Base-by-base conservation (phyloP, 2,888 invertebrate species). In the Agonopterix subpropinquella region DNA sequence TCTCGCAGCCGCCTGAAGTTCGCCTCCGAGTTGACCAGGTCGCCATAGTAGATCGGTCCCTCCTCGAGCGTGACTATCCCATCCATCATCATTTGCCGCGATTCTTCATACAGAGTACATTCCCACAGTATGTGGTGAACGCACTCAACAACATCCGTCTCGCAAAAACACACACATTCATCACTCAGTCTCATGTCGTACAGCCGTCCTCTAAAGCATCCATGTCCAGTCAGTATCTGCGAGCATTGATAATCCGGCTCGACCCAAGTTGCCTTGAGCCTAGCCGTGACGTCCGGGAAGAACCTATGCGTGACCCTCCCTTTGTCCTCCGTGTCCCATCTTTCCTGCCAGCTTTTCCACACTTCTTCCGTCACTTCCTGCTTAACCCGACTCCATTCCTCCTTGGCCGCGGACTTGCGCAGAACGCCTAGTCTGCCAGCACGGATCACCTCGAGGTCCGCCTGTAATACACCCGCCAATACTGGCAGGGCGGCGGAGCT, bases 381-480 rank as follows among this genome's bases (percentile, higher is more conserved):
- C 28, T 28, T 28, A 28, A 28, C 28, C 28, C 28, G 5, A 7
- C 28, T 28, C 28, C 28, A 28, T 28, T 28, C 7, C 10, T 42
- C 2, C 58, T 61, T 3, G 57, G 58, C 10, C 54, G 28, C 28
- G 28, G 52, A 1, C 43, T 11, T 9, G 61, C 61, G 28, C 7
- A 28, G 28, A 5, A 7, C 28, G 5, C 28, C 28, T 28, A 28
- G 28, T 28, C 28, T 28, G 28, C 28, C 28, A 28, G 28, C 28
- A 28, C 28, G 28, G 28, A 28, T 28, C 5, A 28, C 28, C 42
- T 58, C 58, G 13, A 59, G 53, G 47, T 62, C 61, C 3, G 55
- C 59, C 7, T 64, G 63, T 36, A 64, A 51, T 8, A 63, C 63
- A 0, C 62, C 61, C 0, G 62, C 64, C 1, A 65, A 50, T 13